Evolutionary conservation across 2,888 invertebrate genomes (phyloP).

Genomic region (Antitype chi): DNA sequence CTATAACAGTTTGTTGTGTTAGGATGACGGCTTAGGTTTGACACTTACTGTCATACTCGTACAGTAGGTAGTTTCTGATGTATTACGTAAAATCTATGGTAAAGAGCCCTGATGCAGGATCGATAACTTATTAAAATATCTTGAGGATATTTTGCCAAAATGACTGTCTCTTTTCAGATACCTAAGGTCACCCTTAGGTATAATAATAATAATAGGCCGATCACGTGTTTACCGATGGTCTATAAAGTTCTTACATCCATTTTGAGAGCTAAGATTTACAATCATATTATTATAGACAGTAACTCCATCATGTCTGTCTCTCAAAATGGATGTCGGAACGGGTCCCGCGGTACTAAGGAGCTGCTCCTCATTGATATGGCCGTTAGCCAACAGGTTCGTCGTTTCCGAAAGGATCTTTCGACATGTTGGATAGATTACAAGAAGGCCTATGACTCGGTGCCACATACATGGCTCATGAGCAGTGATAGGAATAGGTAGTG

Average conservation of each 20-base stretch:
- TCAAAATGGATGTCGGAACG: not conserved
- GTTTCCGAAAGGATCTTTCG: no score
- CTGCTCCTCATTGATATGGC: not conserved
- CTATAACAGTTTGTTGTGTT: not conserved
- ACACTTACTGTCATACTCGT: not conserved
- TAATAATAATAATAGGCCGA: no score
- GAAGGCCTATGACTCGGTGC: no score
- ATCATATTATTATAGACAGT: no score
- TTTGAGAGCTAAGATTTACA: no score
- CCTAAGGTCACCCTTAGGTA: no score
- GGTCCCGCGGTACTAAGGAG: not conserved
- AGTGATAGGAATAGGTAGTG: no score
- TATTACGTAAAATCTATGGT: not conserved
- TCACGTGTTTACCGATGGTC: no score
- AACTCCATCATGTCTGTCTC: no score
- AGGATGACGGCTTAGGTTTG: slow-evolving; percentile 16
- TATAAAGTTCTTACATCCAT: no score
- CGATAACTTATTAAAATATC: not conserved
- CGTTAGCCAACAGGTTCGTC: not conserved
- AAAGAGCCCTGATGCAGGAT: not conserved
- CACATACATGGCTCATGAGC: no score
- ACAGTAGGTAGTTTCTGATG: slow-evolving; percentile 12
- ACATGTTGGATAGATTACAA: no score
- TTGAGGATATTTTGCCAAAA: not conserved
- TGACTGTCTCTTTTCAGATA: not conserved